Evolutionary conservation across 2,888 invertebrate species (phyloP), one percentile per base, ranked within the genome.

Genomic region (Harpalus rubripes): DNA sequence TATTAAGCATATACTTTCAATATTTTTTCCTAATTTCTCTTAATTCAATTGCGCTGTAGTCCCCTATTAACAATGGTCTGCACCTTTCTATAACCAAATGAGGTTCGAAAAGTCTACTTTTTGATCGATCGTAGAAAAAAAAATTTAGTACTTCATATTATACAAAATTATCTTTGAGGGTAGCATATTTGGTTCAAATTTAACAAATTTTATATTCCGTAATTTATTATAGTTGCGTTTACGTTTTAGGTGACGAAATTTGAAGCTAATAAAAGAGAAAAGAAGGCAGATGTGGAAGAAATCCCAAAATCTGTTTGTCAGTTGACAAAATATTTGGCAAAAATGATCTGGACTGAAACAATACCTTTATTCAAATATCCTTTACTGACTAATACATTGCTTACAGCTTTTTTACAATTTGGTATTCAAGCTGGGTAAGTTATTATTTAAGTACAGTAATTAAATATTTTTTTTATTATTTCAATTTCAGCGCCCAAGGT

Each of bases 401-500:
- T 91, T 86, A 88, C 91, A 8, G 91, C 90, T 85, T 87, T 89
- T 61, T 86, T 92, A 65, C 91, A 91, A 85, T 92, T 92, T 87
- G 91, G 91, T 65, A 89, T 83, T 58, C 22, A 63, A 58, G 52
- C 72, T 12, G 59, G 59, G 83, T 78, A 56, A 76, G 22, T 22
- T 22, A 22, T 22, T 22, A 41, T 44, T 16, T 63, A 32, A 44
- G 6, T 61, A 15, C 8, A 39, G 15, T 61, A 61, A 39, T 32
- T 83, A n/a, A 22, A 6, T 63, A 41, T 0, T 44, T 56, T 26
- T 56, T 15, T n/a, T 65, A 22, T 32, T 1, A 52, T 41, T 81
- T 15, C 61, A 32, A n/a, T 81, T 81, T 41, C 15, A 93, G 93
- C 7, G 92, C 92, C 0, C 93, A 93, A 61, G 93, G 93, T 0